Evolutionary conservation across 2,113 vertebrate genomes (phyloP), one percentile per base, ranked within the genome.

Genomic region (Hippocampus mohnikei): DNA sequence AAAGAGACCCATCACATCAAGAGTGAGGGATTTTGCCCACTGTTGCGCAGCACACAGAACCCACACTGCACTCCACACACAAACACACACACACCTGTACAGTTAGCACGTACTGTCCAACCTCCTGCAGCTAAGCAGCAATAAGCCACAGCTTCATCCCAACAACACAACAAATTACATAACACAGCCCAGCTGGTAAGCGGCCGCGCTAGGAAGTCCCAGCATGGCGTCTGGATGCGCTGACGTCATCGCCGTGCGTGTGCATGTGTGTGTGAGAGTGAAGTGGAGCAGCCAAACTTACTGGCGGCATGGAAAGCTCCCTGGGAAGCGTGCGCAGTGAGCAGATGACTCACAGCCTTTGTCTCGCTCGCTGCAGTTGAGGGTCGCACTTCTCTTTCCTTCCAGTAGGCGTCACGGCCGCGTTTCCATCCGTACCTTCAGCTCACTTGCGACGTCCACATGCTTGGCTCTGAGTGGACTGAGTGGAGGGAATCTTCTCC

Each of bases 131-230:
- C 83, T 77, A 80, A 46, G 80, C 44, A 70, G 69, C 67, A 70
- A 58, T 77, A 69, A 76, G 79, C 64, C 73, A 71, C 29, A 56
- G 71, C 73, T 67, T 82, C 66, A 48, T 78, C 72, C 68, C 65
- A 71, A 82, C 70, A 74, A 69, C 85, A 84, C 84, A 85, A 86
- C 83, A 88, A 79, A 87, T 88, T 83, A 87, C 86, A 87, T 88
- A 89, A 88, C 77, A 58, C 76, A 70, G 20, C 67, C 78, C 83
- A 78, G 84, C 81, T 81, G 86, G 48, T 50, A 37, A 52, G 48
- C 18, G 64, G 58, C 8, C 11, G 2, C 21, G 73, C 69, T 52
- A 70, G 67, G 69, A 66, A 66, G 75, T 71, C 70, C 52, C 64
- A 40, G 58, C n/a, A 4, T 50, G 72, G 61, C 55, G 65, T 33